Percentiles rank a stretch among this genome's conserved stretches.
These are phyloP conservation scores for Pseudachorutes palmiensis DNA, from an alignment of 1,140 invertebrate genomes.

Conservation along the genomic window DNA sequence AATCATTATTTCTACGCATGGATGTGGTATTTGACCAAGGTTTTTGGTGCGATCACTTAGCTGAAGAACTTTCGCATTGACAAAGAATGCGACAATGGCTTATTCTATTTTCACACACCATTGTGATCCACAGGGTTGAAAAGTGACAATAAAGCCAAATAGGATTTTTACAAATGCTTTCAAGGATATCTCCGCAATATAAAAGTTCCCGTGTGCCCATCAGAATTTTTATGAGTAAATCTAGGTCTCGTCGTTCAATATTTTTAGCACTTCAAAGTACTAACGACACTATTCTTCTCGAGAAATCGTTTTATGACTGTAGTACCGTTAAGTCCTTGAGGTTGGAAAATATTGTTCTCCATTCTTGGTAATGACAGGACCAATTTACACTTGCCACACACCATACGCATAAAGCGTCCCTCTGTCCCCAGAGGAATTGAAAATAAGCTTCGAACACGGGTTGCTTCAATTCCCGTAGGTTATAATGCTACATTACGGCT, in stretches of 20 bases:
- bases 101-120: too few relatives aligned
- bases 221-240: neutral
- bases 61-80: too few relatives aligned
- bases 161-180: neutral
- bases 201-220: neutral
- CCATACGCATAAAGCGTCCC: neutral
- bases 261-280: neutral
- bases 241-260: neutral
- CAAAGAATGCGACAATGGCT: too few relatives aligned
- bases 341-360: neutral
- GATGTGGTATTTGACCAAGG: too few relatives aligned
- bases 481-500: too few relatives aligned
- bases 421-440: neutral
- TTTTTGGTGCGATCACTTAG: too few relatives aligned
- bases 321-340: slow-evolving; percentile 10
- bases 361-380: neutral
- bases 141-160: neutral
- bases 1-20: too few relatives aligned
- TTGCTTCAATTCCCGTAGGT: too few relatives aligned
- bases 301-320: neutral
- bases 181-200: neutral
- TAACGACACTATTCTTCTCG: neutral
- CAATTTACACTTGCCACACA: slow-evolving; percentile 2
- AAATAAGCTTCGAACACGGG: too few relatives aligned
- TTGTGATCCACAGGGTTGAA: neutral